Conservation (phyloP, 2,797 vertebrate genomes). For the Podargus strigoides region DNA sequence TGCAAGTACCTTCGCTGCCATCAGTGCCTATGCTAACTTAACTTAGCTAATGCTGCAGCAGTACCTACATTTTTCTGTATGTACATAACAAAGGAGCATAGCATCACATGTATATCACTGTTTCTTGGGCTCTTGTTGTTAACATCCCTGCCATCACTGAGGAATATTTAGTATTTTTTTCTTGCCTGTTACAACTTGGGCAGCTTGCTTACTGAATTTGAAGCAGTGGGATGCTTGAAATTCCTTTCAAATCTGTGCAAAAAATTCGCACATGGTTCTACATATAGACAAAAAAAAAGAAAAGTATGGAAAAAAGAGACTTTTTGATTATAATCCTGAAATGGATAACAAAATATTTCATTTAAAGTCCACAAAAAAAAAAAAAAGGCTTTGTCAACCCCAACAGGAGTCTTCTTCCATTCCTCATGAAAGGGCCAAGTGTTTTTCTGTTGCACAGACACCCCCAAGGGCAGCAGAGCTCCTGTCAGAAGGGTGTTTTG, state of each 20-base stretch:
- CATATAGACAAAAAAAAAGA: background rate
- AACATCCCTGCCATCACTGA: background rate
- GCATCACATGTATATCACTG: rapidly evolving
- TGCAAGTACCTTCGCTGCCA: background rate
- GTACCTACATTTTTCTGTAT: background rate
- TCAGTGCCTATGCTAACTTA: background rate
- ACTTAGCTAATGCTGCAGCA: background rate
- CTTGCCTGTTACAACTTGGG: background rate
- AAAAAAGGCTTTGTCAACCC: background rate
- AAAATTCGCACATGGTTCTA: background rate
- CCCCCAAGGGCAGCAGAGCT: background rate
- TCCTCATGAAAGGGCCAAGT: background rate
- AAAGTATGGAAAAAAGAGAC: rapidly evolving
- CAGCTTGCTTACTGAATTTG: background rate
- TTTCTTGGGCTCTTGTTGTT: background rate
- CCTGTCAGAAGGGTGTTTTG: no score
- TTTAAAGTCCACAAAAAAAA: background rate
- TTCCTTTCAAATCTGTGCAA: background rate
- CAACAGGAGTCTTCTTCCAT: background rate
- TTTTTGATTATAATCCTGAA: background rate
- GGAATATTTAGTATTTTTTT: background rate
- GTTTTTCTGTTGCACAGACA: background rate
- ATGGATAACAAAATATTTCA: background rate
- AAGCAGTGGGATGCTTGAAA: background rate
- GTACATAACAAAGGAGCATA: background rate